phyloP scores from a whole-genome alignment of 2,797 vertebrate species.

The Hydrocynus forskahlii region DNA sequence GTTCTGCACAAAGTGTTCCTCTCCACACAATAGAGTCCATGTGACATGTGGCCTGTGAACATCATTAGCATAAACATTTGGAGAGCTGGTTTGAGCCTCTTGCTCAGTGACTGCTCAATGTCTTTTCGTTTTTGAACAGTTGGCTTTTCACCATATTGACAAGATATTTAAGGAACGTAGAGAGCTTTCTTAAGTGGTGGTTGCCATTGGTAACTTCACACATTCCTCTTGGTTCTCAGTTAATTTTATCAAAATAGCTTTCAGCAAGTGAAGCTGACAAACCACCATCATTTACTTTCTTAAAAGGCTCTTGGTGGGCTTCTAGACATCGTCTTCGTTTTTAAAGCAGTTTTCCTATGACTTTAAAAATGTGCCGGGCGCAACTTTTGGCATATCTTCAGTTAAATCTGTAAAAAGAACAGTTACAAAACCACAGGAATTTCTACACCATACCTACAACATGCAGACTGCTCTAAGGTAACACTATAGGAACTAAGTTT shows the following conservation, averaged over 20 bases:
- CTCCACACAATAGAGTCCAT: conserved; percentile 19
- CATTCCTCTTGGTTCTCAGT: not conserved
- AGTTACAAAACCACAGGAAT: too few species aligned
- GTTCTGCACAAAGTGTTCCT: conserved; percentile 11
- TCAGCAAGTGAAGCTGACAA: not conserved
- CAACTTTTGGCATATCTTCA: not conserved
- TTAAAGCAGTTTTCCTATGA: not conserved
- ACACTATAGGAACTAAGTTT: too few species aligned
- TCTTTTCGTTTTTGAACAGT: not conserved
- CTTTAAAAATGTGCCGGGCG: not conserved
- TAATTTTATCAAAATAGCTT: not conserved
- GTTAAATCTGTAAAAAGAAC: too few species aligned
- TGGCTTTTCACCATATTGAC: not conserved
- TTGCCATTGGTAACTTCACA: conserved; percentile 6
- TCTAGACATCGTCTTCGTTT: not conserved
- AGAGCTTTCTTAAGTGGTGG: not conserved
- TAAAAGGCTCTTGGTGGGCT: not conserved
- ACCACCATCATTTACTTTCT: not conserved
- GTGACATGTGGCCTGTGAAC: conserved; percentile 22
- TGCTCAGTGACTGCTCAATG: conserved; percentile 27
- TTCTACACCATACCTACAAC: too few species aligned
- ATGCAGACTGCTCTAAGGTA: too few species aligned
- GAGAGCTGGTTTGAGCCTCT: conserved; percentile 5
- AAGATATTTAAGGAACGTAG: conserved; percentile 5
- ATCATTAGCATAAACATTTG: conserved; percentile 46